These are phyloP conservation scores for Myiopsitta monachus DNA, from an alignment of 2,113 vertebrate species.

Conservation along the genomic window DNA sequence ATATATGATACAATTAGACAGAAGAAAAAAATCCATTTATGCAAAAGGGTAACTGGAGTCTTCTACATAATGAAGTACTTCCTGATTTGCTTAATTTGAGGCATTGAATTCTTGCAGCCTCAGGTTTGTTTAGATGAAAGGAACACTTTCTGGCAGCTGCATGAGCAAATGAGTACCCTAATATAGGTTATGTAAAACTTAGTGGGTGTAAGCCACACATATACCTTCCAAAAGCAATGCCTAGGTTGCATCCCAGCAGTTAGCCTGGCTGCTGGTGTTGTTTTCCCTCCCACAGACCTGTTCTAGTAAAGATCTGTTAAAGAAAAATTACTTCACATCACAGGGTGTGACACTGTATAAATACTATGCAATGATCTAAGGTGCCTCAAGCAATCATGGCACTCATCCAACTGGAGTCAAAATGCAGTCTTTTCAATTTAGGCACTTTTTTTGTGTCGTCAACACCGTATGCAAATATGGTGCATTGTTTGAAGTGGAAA, in stretches of 20 bases:
- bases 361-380: neutral
- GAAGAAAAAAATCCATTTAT: neutral
- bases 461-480: neutral
- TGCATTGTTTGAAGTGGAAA: neutral
- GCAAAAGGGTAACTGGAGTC: neutral
- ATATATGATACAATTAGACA: neutral
- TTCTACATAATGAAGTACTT: constrained; percentile 43
- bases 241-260: neutral
- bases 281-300: neutral
- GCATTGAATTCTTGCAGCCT: constrained; percentile 41
- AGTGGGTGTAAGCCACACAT: neutral
- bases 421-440: neutral
- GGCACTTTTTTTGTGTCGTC: neutral
- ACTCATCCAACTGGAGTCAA: neutral
- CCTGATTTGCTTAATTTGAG: constrained; percentile 44
- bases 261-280: neutral
- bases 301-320: neutral
- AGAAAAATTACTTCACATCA: neutral
- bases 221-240: neutral
- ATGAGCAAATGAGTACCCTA: neutral
- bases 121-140: constrained; percentile 52
- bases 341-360: neutral
- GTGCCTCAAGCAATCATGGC: neutral
- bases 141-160: neutral
- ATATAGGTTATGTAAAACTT: neutral